A percentile compares a stretch with the other conserved stretches of the same genome.
Conservation (phyloP, 2,888 invertebrate genomes). For the Pyrrhia umbra region DNA sequence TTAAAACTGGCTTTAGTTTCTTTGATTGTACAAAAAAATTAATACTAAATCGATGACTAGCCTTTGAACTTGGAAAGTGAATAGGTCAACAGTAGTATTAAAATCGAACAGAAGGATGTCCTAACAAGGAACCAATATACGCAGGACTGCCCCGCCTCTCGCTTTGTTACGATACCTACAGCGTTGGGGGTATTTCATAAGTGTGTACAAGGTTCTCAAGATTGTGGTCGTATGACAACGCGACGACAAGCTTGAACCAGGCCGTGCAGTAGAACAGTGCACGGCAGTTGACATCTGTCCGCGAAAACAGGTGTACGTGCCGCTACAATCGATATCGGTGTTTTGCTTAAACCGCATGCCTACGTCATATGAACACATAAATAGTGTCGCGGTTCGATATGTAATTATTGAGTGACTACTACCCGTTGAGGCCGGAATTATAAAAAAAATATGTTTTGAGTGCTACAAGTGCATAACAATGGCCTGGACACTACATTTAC, state of each 20-base stretch:
- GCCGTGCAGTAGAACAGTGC: constrained; percentile 54
- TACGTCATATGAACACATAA: constrained; percentile 68
- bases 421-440: constrained; percentile 62
- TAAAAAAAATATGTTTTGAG: constrained; percentile 64
- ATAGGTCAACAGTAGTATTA: constrained; percentile 50
- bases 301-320: constrained; percentile 68
- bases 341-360: constrained; percentile 62
- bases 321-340: constrained; percentile 65
- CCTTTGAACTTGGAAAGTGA: constrained; percentile 69
- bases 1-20: neutral
- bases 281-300: constrained; percentile 70
- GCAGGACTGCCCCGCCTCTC: constrained; percentile 28
- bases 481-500: constrained; percentile 74
- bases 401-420: constrained; percentile 68
- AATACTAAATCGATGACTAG: constrained; percentile 31
- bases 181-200: constrained; percentile 28
- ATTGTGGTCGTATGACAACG: constrained; percentile 61
- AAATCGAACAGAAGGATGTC: constrained; percentile 37
- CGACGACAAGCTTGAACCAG: constrained; percentile 47
- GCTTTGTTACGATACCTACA: neutral
- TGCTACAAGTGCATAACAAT: constrained; percentile 67
- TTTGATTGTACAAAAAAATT: neutral
- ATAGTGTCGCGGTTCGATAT: constrained; percentile 72
- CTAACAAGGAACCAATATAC: constrained; percentile 16
- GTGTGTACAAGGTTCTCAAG: constrained; percentile 60